These are phyloP conservation scores for Microctonus aethiopoides DNA, from an alignment of 2,888 invertebrate species.

Conservation along the genomic window DNA sequence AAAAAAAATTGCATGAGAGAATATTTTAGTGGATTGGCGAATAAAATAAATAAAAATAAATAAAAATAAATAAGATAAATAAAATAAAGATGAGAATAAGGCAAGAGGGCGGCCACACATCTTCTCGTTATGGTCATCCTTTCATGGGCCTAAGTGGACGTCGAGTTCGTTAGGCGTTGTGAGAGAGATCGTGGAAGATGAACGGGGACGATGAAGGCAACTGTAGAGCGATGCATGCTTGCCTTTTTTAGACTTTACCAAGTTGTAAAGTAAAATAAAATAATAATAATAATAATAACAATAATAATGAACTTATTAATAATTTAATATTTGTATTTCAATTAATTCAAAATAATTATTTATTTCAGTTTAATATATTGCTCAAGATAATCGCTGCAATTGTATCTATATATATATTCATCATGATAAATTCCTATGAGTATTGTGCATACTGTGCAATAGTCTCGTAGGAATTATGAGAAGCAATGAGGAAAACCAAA, in stretches of 20 bases:
- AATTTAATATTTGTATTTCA: background rate
- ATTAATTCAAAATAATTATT: background rate
- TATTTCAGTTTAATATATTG: background rate
- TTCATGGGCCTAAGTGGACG: slow-evolving; percentile 60
- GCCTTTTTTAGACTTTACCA: background rate
- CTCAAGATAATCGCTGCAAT: too few species aligned
- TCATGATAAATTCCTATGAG: background rate
- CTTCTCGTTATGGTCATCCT: slow-evolving; percentile 59
- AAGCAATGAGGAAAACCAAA: background rate
- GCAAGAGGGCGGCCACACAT: slow-evolving; percentile 42
- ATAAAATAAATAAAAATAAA: slow-evolving; percentile 27
- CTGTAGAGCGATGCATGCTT: slow-evolving; percentile 51
- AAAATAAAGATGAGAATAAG: slow-evolving; percentile 40
- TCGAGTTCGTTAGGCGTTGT: slow-evolving; percentile 62
- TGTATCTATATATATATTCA: background rate
- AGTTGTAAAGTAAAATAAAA: background rate
- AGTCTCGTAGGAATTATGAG: slow-evolving; percentile 41
- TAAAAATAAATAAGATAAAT: slow-evolving; percentile 30
- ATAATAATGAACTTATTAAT: background rate
- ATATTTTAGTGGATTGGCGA: slow-evolving; percentile 11
- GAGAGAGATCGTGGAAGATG: slow-evolving; percentile 58
- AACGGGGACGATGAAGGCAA: slow-evolving; percentile 50
- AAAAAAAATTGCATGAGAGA: background rate
- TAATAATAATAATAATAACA: background rate
- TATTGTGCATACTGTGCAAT: background rate